These are phyloP conservation scores for Aselliscus stoliczkanus DNA, from an alignment of 2,797 vertebrate species.

Conservation along the genomic window DNA sequence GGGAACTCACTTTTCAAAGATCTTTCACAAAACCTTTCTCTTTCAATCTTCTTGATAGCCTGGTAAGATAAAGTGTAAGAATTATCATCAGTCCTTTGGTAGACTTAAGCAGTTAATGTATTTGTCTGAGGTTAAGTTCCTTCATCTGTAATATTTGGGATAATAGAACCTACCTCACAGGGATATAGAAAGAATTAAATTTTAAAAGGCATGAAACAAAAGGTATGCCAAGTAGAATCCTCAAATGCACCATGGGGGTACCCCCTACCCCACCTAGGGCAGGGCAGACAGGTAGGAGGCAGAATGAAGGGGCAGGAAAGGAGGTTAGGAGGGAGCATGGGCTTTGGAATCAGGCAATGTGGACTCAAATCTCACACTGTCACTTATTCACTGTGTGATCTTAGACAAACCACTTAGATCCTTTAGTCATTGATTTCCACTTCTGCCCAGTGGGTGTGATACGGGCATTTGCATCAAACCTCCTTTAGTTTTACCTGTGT, in stretches of 20 bases:
- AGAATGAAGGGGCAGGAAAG: neutral
- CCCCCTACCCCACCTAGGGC: neutral
- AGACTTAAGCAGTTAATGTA: neutral
- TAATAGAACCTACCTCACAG: neutral
- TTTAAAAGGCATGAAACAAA: neutral
- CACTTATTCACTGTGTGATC: neutral
- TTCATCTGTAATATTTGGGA: neutral
- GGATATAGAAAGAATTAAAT: neutral
- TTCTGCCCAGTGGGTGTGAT: neutral
- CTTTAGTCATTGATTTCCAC: neutral
- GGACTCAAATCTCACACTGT: neutral
- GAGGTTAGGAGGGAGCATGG: accelerated
- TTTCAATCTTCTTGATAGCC: neutral
- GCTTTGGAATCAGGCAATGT: accelerated
- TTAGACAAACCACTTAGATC: neutral
- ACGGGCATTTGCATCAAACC: neutral
- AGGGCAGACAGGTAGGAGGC: neutral
- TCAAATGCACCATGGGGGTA: no score
- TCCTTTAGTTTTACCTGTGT: neutral
- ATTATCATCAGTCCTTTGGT: neutral
- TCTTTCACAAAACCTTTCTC: neutral
- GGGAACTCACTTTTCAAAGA: neutral
- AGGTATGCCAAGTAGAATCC: neutral
- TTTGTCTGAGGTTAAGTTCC: neutral
- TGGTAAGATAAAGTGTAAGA: neutral